Base-by-base conservation (phyloP, 1,140 invertebrate genomes). In the Nasonia vitripennis region DNA sequence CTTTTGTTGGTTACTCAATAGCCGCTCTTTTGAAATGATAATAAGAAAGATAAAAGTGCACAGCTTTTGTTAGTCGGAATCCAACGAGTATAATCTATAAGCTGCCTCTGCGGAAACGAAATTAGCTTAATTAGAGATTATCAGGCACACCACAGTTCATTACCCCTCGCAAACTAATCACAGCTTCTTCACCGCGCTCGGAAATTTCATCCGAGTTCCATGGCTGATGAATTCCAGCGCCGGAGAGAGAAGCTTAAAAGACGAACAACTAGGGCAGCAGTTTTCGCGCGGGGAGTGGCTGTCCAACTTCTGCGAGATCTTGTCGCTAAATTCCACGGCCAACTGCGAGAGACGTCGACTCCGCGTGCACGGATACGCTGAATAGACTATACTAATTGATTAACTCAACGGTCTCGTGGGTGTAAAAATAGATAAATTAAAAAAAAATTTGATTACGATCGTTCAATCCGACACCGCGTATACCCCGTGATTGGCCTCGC, bases 91-190 rank as follows among this genome's bases (percentile, higher is more conserved):
- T 45, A 45, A 45, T 7, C 41, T 45, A 10, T 45, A 45, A 45
- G 41, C 41, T 45, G 3, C 41, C 41, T 45, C 7, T 10, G 27
- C 23, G 41, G 23, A 73, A 83, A 85, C 79, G 87, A 89, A 90
- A 91, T 92, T 91, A 91, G 90, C 87, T 90, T 90, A 90, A 91
- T 91, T 88, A 90, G 86, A 82, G 86, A 89, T 90, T 90, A 91
- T 91, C 89, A 90, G 87, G 78, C 87, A 84, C 85, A 84, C 73
- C 87, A 90, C 88, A 89, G 88, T 90, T 91, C 88, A 91, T 92
- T 92, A 91, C 88, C 86, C 86, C 20, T 62, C 20, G 55, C 20
- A 62, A 62, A 17, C 14, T 62, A 62, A 62, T 62, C 55, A 62
- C 17, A 5, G 55, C 55, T 62, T 62, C 55, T 62, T 62, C 23